A percentile compares a stretch with the other conserved stretches of the same genome.
These are phyloP conservation scores for Pseudococcus jackbeardsleyi DNA, from an alignment of 2,888 invertebrate genomes.

Conservation along the genomic window DNA sequence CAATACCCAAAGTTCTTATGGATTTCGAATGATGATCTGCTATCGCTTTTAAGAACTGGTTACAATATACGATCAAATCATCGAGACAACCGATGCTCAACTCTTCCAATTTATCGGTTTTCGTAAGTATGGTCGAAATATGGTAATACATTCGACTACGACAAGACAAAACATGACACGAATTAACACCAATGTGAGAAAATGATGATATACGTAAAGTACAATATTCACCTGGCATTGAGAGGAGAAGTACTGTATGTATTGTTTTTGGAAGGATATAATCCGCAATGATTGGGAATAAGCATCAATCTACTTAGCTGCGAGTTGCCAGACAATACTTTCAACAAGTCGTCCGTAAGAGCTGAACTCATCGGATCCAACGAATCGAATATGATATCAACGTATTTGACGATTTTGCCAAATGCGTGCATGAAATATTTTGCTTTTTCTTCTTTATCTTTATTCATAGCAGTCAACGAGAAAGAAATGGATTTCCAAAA, in stretches of 20 bases:
- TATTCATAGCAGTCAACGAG: constrained; percentile 65
- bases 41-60: constrained; percentile 71
- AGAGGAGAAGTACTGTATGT: background rate
- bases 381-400: constrained; percentile 71
- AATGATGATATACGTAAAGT: background rate
- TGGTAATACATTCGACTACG: constrained; percentile 69
- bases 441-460: constrained; percentile 62
- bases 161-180: background rate
- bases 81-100: constrained; percentile 72
- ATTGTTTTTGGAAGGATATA: constrained; percentile 34
- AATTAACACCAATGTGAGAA: background rate
- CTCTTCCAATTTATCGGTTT: constrained; percentile 71
- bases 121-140: constrained; percentile 71
- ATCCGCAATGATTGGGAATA: constrained; percentile 47
- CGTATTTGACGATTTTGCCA: constrained; percentile 70
- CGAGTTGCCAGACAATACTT: constrained; percentile 57
- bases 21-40: constrained; percentile 73
- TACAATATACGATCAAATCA: constrained; percentile 72
- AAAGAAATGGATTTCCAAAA: constrained; percentile 71
- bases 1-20: constrained; percentile 77
- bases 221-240: constrained; percentile 43
- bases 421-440: constrained; percentile 68
- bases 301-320: constrained; percentile 62
- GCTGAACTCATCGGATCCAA: constrained; percentile 68
- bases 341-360: constrained; percentile 56